Conservation (phyloP, 2,797 vertebrate species). For the Muraenolepis orangiensis region DNA sequence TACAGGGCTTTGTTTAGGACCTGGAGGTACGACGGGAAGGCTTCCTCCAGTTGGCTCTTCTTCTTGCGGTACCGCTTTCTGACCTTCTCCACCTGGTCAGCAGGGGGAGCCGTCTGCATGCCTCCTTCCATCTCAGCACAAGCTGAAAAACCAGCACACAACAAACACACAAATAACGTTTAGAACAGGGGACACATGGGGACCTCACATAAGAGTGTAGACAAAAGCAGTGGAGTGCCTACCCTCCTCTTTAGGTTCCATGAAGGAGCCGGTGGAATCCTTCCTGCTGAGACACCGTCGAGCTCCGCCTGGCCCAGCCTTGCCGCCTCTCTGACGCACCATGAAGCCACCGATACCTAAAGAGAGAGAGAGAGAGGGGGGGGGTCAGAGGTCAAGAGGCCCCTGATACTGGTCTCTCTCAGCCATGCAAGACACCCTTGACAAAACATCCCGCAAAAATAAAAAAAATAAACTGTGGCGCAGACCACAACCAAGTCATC, state of each 20-base stretch:
- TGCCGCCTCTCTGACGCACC: conserved; percentile 94
- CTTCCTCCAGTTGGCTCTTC: conserved; percentile 95
- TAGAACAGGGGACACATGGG: neutral
- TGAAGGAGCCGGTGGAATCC: conserved; percentile 78
- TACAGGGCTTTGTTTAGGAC: conserved; percentile 52
- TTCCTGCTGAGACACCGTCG: conserved; percentile 78
- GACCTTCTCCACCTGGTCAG: conserved; percentile 85
- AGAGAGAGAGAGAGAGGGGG: neutral
- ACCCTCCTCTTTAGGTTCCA: conserved; percentile 79
- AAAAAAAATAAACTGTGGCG: too few species aligned
- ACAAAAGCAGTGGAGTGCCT: conserved; percentile 21
- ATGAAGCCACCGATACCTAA: conserved; percentile 97
- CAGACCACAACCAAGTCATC: neutral
- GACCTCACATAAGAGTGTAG: neutral
- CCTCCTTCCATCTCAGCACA: conserved; percentile 52
- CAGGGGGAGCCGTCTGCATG: conserved; percentile 73
- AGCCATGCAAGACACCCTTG: neutral
- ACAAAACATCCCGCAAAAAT: neutral
- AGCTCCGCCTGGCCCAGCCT: conserved; percentile 82
- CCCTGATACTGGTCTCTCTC: neutral
- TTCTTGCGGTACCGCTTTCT: conserved; percentile 97
- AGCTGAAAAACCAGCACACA: neutral
- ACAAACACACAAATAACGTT: neutral
- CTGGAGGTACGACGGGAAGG: conserved; percentile 93
- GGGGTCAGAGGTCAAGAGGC: neutral